phyloP scores from a whole-genome alignment of 2,888 invertebrate species.

The Pediacus dermestoides region DNA sequence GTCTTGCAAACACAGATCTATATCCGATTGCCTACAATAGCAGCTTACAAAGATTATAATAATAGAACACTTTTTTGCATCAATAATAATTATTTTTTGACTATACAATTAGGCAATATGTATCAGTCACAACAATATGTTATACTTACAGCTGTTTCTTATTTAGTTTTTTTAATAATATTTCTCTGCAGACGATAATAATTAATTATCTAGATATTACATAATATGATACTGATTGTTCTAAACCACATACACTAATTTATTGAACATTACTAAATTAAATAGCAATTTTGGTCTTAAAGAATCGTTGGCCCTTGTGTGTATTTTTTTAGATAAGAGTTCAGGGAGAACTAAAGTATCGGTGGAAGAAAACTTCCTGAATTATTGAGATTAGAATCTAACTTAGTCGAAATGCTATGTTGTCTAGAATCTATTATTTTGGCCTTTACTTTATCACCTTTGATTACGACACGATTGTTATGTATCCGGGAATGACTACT shows the following conservation, averaged over 20 bases:
- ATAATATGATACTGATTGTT: too few relatives aligned
- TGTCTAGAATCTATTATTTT: conserved; percentile 44
- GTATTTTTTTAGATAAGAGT: conserved; percentile 1
- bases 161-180: conserved; percentile 10
- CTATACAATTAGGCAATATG: conserved; percentile 29
- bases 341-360: conserved; percentile 51
- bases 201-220: too few relatives aligned
- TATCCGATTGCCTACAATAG: too few relatives aligned
- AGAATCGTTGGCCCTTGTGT: conserved; percentile 12
- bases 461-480: conserved; percentile 40
- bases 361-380: conserved; percentile 63
- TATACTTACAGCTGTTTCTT: conserved; percentile 16
- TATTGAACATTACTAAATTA: too few relatives aligned
- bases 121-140: conserved; percentile 30
- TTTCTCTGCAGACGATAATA: too few relatives aligned
- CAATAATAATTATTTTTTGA: too few relatives aligned
- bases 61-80: too few relatives aligned
- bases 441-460: conserved; percentile 47
- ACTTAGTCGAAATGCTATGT: conserved; percentile 32
- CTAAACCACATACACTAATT: too few relatives aligned
- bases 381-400: conserved; percentile 55
- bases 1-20: too few relatives aligned
- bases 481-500: conserved; percentile 41
- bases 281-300: conserved; percentile 5
- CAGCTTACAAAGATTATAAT: too few relatives aligned